phyloP scores from a whole-genome alignment of 1,140 invertebrate species.

The Mya arenaria region DNA sequence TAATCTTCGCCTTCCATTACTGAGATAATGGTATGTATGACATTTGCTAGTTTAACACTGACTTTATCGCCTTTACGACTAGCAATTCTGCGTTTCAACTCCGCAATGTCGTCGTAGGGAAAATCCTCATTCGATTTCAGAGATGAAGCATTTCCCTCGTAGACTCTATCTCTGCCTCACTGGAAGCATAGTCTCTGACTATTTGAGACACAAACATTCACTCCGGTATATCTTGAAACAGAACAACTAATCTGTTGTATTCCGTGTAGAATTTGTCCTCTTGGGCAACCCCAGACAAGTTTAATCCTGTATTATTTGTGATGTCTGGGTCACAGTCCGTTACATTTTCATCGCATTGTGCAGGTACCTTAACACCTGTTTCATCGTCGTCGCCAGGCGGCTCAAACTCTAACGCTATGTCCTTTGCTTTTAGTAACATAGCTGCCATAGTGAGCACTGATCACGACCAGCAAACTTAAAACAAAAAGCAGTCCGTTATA shows the following conservation, averaged over 20 bases:
- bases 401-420: too few relatives aligned
- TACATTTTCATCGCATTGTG: too few relatives aligned
- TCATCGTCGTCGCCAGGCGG: too few relatives aligned
- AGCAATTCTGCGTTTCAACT: not conserved
- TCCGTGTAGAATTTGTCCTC: too few relatives aligned
- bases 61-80: not conserved
- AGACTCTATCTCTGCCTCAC: not conserved
- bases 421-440: too few relatives aligned
- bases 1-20: not conserved
- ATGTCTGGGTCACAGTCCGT: too few relatives aligned
- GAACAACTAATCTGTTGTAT: not conserved
- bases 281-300: too few relatives aligned
- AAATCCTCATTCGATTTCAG: not conserved
- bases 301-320: too few relatives aligned
- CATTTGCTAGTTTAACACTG: not conserved
- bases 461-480: too few relatives aligned
- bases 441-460: too few relatives aligned
- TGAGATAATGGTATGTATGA: not conserved
- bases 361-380: too few relatives aligned
- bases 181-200: not conserved
- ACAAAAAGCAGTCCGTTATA: too few relatives aligned
- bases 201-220: not conserved
- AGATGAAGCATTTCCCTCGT: not conserved
- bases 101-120: not conserved
- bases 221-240: not conserved